Base-by-base conservation (phyloP, 1,140 invertebrate species). In the Drosophila punjabiensis region DNA sequence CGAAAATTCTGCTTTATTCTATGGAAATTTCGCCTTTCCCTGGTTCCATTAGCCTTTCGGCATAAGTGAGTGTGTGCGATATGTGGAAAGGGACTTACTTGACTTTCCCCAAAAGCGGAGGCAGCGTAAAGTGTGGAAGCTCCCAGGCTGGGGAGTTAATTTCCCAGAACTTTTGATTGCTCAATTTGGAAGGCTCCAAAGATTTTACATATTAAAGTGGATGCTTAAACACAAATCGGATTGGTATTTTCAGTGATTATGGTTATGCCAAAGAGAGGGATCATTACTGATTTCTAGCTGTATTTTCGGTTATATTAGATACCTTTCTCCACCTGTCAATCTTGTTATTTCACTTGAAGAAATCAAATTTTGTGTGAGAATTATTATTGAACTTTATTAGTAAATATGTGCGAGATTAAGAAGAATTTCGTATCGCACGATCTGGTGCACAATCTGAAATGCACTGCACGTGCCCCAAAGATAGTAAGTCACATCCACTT, bases 381-480 rank as follows among this genome's bases (percentile, higher is more conserved):
- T 28, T 7, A 30, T 1, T 30, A 30, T 1, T n/a, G 28, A 50
- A 10, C 7, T 48, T n/a, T 50, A n/a, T 0, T 24, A n/a, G 7
- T 33, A 3, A 66, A 52, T 10, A 79, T 89, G 84, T 89, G 84
- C 18, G 28, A 81, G 14, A 56, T 45, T 32, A 68, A 55, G 16
- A n/a, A 55, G 4, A 81, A 79, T 43, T 62, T 85, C 11, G 41
- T 88, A 33, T 68, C 84, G 0, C 53, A 83, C 5, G 85, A 88
- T 45, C 24, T 84, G 6, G 84, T 88, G 39, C 37, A 63, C 32
- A 69, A 85, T 64, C 48, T 63, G 7, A 64, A 70, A 4, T 64
- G 56, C 48, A 37, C 58, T 9, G 56, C 47, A 1, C 33, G 47
- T 1, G 50, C 37, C 20, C 11, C 37, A 7, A 41, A 33, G 14